A percentile compares a stretch with the other conserved stretches of the same genome.
Conservation (phyloP, 2,797 vertebrate species). For the Acropternis orthonyx region DNA sequence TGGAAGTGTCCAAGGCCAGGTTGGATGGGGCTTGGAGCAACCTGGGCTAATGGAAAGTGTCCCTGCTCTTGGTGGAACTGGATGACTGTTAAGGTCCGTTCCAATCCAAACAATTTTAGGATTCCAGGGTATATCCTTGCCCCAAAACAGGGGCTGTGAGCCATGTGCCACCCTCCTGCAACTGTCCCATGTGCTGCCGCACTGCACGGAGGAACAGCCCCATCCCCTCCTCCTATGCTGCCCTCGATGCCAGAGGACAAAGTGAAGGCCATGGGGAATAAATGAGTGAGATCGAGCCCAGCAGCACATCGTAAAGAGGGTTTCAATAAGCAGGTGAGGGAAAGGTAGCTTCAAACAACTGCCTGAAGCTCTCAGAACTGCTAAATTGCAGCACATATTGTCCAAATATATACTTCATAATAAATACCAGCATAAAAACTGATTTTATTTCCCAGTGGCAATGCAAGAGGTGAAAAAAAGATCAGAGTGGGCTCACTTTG, state of each 20-base stretch:
- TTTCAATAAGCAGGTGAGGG: background rate
- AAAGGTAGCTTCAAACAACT: background rate
- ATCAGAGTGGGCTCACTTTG: background rate
- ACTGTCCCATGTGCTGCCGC: background rate
- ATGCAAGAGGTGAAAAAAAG: background rate
- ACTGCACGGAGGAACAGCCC: background rate
- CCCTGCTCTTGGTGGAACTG: background rate
- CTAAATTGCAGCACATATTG: background rate
- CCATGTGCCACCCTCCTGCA: background rate
- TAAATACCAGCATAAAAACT: conserved; percentile 36
- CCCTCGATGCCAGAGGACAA: background rate
- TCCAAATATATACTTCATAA: background rate
- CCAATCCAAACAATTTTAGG: background rate
- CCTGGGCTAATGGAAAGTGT: background rate
- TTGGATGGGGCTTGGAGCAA: accelerated
- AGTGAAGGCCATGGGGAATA: accelerated
- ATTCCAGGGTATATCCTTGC: background rate
- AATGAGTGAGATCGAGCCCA: background rate
- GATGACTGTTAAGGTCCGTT: background rate
- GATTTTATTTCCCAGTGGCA: conserved; percentile 31
- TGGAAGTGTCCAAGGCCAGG: background rate
- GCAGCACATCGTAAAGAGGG: background rate
- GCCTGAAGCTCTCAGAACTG: accelerated
- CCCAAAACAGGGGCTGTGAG: background rate
- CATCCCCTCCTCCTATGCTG: background rate